Evolutionary conservation across 2,797 vertebrate species (phyloP), one percentile per base, ranked within the genome.

Genomic region (Dipus sagitta): DNA sequence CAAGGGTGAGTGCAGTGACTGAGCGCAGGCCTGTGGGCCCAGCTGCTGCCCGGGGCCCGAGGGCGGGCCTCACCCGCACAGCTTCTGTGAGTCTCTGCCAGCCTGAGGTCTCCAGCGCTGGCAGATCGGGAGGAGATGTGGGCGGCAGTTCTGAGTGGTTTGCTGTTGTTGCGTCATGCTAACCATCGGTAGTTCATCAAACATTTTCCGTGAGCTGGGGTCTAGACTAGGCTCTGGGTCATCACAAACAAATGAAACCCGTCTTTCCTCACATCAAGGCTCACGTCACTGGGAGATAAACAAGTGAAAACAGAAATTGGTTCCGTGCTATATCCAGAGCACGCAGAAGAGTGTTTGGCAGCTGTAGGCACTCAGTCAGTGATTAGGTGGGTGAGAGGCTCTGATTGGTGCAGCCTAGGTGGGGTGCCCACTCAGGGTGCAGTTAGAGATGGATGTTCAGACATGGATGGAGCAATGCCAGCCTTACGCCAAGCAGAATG

Each of bases 1-100:
- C 80, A 98, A 38, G 97, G 99, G 99, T 99, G 97, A 97, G 98
- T 96, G 70, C 26, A 0, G 1, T 9, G 38, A 72, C 32, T 0
- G 0, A 0, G 30, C 24, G 9, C 1, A 1, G 65, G 26, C 34
- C 34, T 26, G 23, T 0, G 12, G 62, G 42, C 15, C 21, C 28
- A 65, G 24, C 20, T 17, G 62, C 32, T 10, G 2, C 18, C 42
- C 6, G 54, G n/a, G 42, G 30, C 34, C 28, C 17, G 4, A 13
- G 30, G 20, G 28, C 32, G 21, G n/a, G 80, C n/a, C 28, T 67
- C 18, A 0, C 32, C 67, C 30, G 30, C 42, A 80, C 23, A 3
- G 0, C 12, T 58, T 77, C 9, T n/a, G 32, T 77, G 15, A 7
- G 28, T 60, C 20, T 58, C 65, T 80, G 34, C 58, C 54, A 0